Conservation (phyloP, 2,113 vertebrate species). For the Odontophorus gujanensis region DNA sequence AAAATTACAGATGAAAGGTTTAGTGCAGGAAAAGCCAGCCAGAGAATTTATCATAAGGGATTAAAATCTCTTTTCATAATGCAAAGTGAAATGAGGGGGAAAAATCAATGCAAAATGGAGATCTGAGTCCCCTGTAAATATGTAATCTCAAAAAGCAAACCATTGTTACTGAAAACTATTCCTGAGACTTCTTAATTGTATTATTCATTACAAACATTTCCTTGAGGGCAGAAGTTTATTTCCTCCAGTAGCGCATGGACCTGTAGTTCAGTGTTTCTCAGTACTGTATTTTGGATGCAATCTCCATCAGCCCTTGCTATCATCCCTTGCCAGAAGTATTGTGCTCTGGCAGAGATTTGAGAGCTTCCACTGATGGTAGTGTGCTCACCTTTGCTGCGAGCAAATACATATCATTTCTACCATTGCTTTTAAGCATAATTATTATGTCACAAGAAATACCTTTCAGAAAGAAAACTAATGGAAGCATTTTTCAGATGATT, state of each 20-base stretch:
- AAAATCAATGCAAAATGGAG: neutral
- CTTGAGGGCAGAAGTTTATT: neutral
- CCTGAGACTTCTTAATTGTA: neutral
- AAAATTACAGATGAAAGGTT: neutral
- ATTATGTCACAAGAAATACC: neutral
- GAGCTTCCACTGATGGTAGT: neutral
- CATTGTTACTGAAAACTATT: neutral
- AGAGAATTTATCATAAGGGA: neutral
- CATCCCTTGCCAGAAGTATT: neutral
- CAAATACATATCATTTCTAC: neutral
- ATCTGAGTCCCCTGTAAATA: neutral
- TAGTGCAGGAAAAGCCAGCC: neutral
- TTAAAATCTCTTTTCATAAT: neutral
- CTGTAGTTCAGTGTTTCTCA: neutral
- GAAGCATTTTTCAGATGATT: neutral
- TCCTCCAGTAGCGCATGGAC: neutral
- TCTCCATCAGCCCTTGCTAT: neutral
- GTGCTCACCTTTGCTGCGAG: neutral
- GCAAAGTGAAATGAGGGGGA: neutral
- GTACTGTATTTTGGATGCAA: accelerated
- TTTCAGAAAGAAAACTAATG: neutral
- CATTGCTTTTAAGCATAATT: neutral
- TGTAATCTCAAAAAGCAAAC: neutral
- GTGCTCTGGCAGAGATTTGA: accelerated
- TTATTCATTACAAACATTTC: conserved; percentile 6